Percentiles rank a stretch among this genome's conserved stretches.
These are phyloP conservation scores for Ganaspis brasiliensis DNA, from an alignment of 2,888 invertebrate species.

Conservation along the genomic window DNA sequence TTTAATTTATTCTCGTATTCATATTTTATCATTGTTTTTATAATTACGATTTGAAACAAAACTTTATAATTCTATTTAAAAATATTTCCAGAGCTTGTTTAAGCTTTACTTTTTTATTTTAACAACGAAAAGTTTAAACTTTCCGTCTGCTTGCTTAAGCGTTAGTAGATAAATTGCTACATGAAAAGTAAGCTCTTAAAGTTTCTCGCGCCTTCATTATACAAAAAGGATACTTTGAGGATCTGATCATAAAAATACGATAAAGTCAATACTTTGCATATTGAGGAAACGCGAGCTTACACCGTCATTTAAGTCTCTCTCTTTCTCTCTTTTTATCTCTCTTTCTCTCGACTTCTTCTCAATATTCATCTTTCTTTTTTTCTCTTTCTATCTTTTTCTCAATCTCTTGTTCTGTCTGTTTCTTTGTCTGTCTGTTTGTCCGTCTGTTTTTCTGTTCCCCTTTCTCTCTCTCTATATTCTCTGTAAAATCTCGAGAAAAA, in stretches of 20 bases:
- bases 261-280: slow-evolving; percentile 22
- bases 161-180: slow-evolving; percentile 35
- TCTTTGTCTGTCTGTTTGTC: background rate
- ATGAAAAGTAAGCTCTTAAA: slow-evolving; percentile 21
- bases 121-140: background rate
- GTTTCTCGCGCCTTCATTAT: slow-evolving; percentile 16
- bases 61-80: slow-evolving; percentile 7
- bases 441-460: too few relatives aligned
- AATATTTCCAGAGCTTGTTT: background rate
- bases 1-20: too few relatives aligned
- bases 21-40: too few relatives aligned
- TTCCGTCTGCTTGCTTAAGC: slow-evolving; percentile 18
- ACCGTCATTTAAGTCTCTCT: slow-evolving; percentile 4
- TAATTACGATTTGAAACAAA: too few relatives aligned
- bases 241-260: background rate
- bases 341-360: slow-evolving; percentile 17
- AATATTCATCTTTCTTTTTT: background rate
- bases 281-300: slow-evolving; percentile 5
- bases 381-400: background rate
- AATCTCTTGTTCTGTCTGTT: background rate
- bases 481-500: too few relatives aligned
- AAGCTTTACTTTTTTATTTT: background rate
- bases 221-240: background rate
- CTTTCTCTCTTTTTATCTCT: slow-evolving; percentile 3
- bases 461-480: background rate